Evolutionary conservation across 2,797 vertebrate species (phyloP), one percentile per base, ranked within the genome.

Genomic region (Melanotaenia boesemani): DNA sequence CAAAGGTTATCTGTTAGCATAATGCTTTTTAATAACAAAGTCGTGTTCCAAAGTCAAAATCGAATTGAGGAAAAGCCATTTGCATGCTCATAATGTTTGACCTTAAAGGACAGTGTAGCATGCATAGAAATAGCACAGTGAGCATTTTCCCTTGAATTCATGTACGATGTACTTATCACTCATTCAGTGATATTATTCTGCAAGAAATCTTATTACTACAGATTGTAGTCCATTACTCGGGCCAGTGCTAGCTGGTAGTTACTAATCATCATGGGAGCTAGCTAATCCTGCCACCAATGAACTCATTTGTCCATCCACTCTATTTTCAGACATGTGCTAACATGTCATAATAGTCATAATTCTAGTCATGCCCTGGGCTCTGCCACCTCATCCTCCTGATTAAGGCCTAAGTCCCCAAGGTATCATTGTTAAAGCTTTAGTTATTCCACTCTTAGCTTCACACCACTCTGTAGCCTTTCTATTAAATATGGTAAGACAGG

Each of bases 341-440:
- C 97, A 98, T 96, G 97, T 96, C 97, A 96, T 97, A 97, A 96
- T 97, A 94, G 94, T 96, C 97, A 97, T 96, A 96, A 97, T 95
- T 96, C 95, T 95, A 92, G 95, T 94, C 95, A 92, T 94, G 94
- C 95, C 94, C 87, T 85, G 93, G 88, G 93, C 94, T 93, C 93
- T 74, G 72, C 91, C 95, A 94, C 95, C 94, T 94, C 94, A 94
- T 93, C 90, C 94, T 92, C 95, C 95, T 98, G 97, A 99, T 99
- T 97, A 98, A 94, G 85, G 85, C 87, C 89, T 52, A 87, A 94
- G 93, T 95, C 97, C 97, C 97, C 94, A 91, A 95, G 94, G 96
- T 95, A 93, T 86, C 91, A 82, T 91, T 89, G 92, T 95, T 96
- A 96, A 96, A 94, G 95, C 95, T 94, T 72, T 93, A 94, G 93